Conservation (phyloP, 2,113 vertebrate species). For the Xiphorhynchus elegans region DNA sequence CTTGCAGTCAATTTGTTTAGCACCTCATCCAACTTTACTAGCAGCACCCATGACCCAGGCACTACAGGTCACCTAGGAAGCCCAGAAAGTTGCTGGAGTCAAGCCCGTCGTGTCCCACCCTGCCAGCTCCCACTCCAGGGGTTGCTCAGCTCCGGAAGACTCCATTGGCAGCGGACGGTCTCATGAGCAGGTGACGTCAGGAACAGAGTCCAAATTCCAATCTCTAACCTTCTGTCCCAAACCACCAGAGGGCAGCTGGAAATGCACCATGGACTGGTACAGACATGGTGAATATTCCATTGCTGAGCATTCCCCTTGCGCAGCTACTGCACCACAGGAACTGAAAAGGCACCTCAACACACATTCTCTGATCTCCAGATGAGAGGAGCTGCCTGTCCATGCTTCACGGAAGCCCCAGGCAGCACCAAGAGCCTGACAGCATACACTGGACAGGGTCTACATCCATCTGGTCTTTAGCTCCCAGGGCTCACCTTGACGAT, state of each 20-base stretch:
- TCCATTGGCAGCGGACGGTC: fast-evolving
- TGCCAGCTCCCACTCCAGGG: fast-evolving
- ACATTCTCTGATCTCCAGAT: neutral
- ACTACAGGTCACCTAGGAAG: neutral
- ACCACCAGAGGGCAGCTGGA: constrained; percentile 47
- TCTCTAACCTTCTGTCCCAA: neutral
- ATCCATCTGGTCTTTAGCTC: neutral
- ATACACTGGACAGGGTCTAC: fast-evolving
- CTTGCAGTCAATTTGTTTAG: fast-evolving
- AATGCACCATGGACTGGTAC: fast-evolving
- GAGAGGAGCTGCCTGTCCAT: fast-evolving
- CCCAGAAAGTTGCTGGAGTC: fast-evolving
- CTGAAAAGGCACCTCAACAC: neutral
- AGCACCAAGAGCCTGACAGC: neutral
- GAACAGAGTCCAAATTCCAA: neutral
- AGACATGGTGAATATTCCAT: fast-evolving
- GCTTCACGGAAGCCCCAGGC: neutral
- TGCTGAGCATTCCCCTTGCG: neutral
- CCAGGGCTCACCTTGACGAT: neutral
- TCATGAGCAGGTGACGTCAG: neutral
- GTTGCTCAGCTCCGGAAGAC: fast-evolving
- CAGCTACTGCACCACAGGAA: neutral
- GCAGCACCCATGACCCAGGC: neutral
- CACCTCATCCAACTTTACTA: neutral
- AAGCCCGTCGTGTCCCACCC: fast-evolving